Percentiles rank a stretch among this genome's conserved stretches.
phyloP scores from a whole-genome alignment of 2,113 vertebrate genomes.

The Syngnathus scovelli region DNA sequence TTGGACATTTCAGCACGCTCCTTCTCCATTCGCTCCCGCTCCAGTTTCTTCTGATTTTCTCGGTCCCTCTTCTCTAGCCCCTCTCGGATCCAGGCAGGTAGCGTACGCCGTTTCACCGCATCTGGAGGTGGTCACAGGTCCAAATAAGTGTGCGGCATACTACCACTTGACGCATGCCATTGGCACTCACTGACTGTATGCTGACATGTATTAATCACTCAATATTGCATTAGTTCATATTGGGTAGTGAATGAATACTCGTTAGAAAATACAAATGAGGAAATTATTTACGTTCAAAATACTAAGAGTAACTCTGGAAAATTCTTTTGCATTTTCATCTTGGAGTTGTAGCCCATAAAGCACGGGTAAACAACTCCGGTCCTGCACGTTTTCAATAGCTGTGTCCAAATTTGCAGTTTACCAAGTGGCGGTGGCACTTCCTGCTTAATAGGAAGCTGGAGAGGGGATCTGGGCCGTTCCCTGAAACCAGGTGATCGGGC shows the following conservation, averaged over 20 bases:
- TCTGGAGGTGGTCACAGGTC: conserved; percentile 62
- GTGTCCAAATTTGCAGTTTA: conserved; percentile 53
- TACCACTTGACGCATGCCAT: background rate
- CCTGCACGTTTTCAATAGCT: too few relatives aligned
- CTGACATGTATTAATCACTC: background rate
- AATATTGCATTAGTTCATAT: background rate
- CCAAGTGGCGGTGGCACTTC: conserved; percentile 86
- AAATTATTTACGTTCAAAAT: background rate
- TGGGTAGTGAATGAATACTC: background rate
- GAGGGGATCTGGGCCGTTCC: conserved; percentile 89
- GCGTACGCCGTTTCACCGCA: conserved; percentile 91
- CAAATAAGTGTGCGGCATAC: background rate
- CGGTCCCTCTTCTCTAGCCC: conserved; percentile 98
- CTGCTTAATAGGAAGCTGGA: conserved; percentile 87
- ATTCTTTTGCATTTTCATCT: background rate
- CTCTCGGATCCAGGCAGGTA: conserved; percentile 98
- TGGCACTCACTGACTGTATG: background rate
- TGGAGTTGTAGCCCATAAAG: background rate
- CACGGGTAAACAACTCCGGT: too few relatives aligned
- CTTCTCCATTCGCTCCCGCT: conserved; percentile 92
- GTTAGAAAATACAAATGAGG: background rate
- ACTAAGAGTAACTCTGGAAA: background rate
- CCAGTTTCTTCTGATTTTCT: conserved; percentile 94
- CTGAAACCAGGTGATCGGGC: conserved; percentile 84
- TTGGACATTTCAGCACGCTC: conserved; percentile 86